Percentiles rank a stretch among this genome's conserved stretches.
Conservation (phyloP, 2,797 vertebrate genomes). For the Platyrinchus mystaceus region DNA sequence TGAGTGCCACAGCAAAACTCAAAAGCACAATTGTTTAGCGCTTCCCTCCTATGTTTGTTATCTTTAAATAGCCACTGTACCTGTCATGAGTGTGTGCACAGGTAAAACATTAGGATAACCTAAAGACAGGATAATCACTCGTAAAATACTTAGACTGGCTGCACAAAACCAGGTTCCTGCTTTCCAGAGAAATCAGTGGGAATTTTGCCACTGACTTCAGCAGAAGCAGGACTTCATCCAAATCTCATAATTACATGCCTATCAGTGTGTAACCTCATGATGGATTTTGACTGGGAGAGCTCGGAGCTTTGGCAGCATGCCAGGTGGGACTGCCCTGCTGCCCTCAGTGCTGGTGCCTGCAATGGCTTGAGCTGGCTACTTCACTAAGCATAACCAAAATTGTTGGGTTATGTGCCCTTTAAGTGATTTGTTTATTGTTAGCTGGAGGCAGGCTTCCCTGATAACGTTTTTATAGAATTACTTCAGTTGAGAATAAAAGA, state of each 20-base stretch:
- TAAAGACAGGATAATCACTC: neutral
- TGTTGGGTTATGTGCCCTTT: rapidly evolving
- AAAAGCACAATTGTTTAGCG: neutral
- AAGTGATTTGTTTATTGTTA: neutral
- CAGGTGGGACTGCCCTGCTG: neutral
- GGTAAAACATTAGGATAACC: neutral
- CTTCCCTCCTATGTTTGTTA: neutral
- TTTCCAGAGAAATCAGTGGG: neutral
- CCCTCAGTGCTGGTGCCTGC: neutral
- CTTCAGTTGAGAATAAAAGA: neutral
- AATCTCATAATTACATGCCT: neutral
- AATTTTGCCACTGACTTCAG: neutral
- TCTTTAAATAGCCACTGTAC: neutral
- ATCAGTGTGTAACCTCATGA: neutral
- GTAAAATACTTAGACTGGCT: neutral
- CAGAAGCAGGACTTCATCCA: neutral
- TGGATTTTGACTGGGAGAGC: neutral
- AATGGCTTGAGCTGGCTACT: neutral
- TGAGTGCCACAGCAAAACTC: neutral
- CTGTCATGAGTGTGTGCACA: rapidly evolving
- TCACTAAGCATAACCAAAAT: neutral
- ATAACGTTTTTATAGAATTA: neutral
- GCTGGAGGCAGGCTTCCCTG: neutral
- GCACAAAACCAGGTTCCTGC: neutral
- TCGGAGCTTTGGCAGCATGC: neutral